phyloP scores from a whole-genome alignment of 1,140 invertebrate species.

The Macrostomum lignano region DNA sequence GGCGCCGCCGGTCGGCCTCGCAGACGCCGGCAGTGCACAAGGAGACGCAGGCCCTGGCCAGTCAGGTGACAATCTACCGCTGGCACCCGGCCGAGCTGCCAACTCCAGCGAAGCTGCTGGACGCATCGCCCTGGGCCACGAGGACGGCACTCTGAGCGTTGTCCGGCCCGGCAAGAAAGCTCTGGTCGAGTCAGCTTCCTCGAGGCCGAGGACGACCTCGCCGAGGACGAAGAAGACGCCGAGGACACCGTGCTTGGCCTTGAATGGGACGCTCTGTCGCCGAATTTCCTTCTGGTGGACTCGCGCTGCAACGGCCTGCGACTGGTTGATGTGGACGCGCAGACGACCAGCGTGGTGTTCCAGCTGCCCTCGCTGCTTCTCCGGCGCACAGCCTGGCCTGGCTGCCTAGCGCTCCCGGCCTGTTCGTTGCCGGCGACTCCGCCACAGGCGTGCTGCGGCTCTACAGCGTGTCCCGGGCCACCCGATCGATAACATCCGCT shows the following conservation, averaged over 20 bases:
- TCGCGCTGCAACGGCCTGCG: constrained; percentile 15
- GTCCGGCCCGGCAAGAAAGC: too few relatives aligned
- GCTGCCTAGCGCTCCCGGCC: constrained; percentile 27
- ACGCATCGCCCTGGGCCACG: too few relatives aligned
- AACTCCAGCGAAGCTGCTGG: too few relatives aligned
- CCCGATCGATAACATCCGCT: constrained; percentile 25
- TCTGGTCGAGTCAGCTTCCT: too few relatives aligned
- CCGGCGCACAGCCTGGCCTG: constrained; percentile 22
- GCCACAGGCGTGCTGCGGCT: constrained; percentile 25
- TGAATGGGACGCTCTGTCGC: constrained; percentile 29
- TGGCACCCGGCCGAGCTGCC: too few relatives aligned
- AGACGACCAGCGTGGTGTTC: constrained; percentile 19
- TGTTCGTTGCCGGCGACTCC: constrained; percentile 29
- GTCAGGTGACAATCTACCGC: too few relatives aligned
- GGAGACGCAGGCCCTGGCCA: too few relatives aligned
- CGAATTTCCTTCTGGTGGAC: constrained; percentile 25
- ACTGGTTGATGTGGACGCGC: constrained; percentile 19
- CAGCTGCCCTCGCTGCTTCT: constrained; percentile 19
- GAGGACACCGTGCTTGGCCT: constrained; percentile 16
- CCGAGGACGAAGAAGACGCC: too few relatives aligned
- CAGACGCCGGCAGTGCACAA: too few relatives aligned
- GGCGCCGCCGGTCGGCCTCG: too few relatives aligned
- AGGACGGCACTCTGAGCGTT: too few relatives aligned
- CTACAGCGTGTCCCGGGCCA: constrained; percentile 28
- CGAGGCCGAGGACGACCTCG: too few relatives aligned